Evolutionary conservation across 2,113 vertebrate species (phyloP).

Genomic region (Tragelaphus buxtoni): DNA sequence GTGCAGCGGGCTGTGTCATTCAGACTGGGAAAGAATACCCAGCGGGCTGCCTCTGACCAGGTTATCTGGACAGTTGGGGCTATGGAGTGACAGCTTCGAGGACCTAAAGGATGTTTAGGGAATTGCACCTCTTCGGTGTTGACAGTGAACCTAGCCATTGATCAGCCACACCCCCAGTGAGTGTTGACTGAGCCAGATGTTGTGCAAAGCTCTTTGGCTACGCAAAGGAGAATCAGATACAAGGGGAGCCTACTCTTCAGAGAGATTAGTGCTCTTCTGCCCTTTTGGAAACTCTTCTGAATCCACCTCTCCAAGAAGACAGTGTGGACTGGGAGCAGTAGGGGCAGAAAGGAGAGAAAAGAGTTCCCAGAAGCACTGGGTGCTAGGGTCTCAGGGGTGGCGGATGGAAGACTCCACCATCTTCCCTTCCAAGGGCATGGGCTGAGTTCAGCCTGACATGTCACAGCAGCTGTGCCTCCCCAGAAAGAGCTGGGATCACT

Average conservation of each 20-base stretch:
- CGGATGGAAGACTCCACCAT: not conserved
- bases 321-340: not conserved
- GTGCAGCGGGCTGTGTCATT: slow-evolving; percentile 55
- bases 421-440: not conserved
- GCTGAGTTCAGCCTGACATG: not conserved
- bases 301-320: slow-evolving; percentile 21
- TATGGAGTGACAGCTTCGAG: slow-evolving; percentile 23
- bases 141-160: slow-evolving; percentile 35
- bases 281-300: slow-evolving; percentile 41
- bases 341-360: not conserved
- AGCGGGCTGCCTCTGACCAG: slow-evolving; percentile 55
- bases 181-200: not conserved
- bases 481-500: slow-evolving; percentile 12
- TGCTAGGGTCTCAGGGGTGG: not conserved
- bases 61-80: slow-evolving; percentile 44
- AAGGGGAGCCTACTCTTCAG: not conserved
- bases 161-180: not conserved
- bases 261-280: slow-evolving; percentile 19
- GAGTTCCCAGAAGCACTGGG: not conserved
- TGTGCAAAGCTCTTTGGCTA: slow-evolving; percentile 13
- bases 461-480: slow-evolving; percentile 1
- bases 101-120: slow-evolving; percentile 46
- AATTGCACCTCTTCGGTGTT: slow-evolving; percentile 26
- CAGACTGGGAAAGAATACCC: slow-evolving; percentile 34
- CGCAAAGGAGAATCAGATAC: slow-evolving; percentile 25